Evolutionary conservation across 1,140 invertebrate species (phyloP).

Genomic region (Lucilia sericata): DNA sequence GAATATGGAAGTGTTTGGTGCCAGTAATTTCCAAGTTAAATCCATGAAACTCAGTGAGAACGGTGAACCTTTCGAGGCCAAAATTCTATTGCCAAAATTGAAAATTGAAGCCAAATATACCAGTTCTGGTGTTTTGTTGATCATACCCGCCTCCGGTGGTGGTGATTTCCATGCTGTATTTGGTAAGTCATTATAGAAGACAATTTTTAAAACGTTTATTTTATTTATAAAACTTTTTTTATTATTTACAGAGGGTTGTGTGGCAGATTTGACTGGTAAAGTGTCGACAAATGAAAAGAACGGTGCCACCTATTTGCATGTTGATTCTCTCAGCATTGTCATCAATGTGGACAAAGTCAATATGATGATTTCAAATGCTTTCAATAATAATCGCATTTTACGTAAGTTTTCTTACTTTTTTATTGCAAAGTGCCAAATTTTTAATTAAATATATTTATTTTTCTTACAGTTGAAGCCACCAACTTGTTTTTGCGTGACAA

Average conservation of each 20-base stretch:
- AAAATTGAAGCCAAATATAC: slow-evolving; percentile 77
- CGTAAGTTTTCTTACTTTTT: slow-evolving; percentile 70
- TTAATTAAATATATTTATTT: slow-evolving; percentile 47
- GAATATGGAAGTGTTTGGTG: slow-evolving; percentile 77
- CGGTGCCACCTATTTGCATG: slow-evolving; percentile 72
- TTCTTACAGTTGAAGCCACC: slow-evolving; percentile 76
- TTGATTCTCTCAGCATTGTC: slow-evolving; percentile 75
- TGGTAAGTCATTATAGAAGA: slow-evolving; percentile 62
- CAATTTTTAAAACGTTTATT: background rate
- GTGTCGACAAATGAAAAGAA: slow-evolving; percentile 69
- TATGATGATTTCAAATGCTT: slow-evolving; percentile 77
- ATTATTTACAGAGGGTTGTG: slow-evolving; percentile 70
- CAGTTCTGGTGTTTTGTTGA: slow-evolving; percentile 78
- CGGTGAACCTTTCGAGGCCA: slow-evolving; percentile 75
- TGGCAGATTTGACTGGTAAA: slow-evolving; percentile 73
- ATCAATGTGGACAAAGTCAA: slow-evolving; percentile 74
- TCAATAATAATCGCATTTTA: slow-evolving; percentile 78
- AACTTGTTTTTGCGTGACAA: slow-evolving; percentile 80
- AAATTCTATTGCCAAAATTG: slow-evolving; percentile 76
- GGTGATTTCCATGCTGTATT: slow-evolving; percentile 78
- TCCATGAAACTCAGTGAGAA: slow-evolving; percentile 73
- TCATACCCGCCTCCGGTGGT: slow-evolving; percentile 78
- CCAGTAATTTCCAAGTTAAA: slow-evolving; percentile 77
- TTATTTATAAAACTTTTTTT: slow-evolving; percentile 12
- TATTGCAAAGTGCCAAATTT: too few species aligned